These are phyloP conservation scores for Rachycentron canadum DNA, from an alignment of 2,797 vertebrate species.

Conservation along the genomic window DNA sequence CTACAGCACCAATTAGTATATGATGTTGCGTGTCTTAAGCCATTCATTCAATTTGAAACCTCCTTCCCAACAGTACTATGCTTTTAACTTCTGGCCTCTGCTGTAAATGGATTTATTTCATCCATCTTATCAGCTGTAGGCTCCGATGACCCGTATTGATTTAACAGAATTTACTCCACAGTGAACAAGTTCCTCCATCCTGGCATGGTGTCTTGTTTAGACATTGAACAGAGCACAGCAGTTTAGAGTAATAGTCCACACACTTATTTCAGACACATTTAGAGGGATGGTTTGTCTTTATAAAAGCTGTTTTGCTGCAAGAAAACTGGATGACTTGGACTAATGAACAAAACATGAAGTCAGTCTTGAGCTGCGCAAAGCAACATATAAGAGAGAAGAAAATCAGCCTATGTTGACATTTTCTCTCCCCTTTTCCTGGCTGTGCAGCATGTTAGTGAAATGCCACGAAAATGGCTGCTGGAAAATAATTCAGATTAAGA, in stretches of 20 bases:
- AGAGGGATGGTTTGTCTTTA: slow-evolving; percentile 18
- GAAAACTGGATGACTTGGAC: slow-evolving; percentile 20
- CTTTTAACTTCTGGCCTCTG: slow-evolving; percentile 56
- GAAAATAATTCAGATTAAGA: slow-evolving; percentile 62
- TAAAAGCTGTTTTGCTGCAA: slow-evolving; percentile 22
- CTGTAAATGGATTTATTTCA: slow-evolving; percentile 49
- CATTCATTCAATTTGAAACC: slow-evolving; percentile 22
- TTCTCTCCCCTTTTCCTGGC: slow-evolving; percentile 23
- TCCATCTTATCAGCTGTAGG: slow-evolving; percentile 15
- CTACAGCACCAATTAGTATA: not conserved
- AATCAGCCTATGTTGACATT: slow-evolving; percentile 49
- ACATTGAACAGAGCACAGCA: slow-evolving; percentile 5
- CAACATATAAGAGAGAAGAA: slow-evolving; percentile 32
- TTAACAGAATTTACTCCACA: slow-evolving; percentile 37
- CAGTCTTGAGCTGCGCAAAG: slow-evolving; percentile 36
- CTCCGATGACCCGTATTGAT: slow-evolving; percentile 49
- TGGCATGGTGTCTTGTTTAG: slow-evolving; percentile 9
- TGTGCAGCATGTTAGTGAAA: slow-evolving; percentile 42
- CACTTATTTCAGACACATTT: slow-evolving; percentile 13
- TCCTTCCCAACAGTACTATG: slow-evolving; percentile 23
- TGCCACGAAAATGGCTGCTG: slow-evolving; percentile 42
- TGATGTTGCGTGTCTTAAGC: slow-evolving; percentile 11
- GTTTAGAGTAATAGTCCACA: not conserved
- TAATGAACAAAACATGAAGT: slow-evolving; percentile 44
- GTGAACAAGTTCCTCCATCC: not conserved